Percentiles rank a stretch among this genome's conserved stretches.
These are phyloP conservation scores for Leptoclinus maculatus DNA, from an alignment of 2,797 vertebrate species.

Conservation along the genomic window DNA sequence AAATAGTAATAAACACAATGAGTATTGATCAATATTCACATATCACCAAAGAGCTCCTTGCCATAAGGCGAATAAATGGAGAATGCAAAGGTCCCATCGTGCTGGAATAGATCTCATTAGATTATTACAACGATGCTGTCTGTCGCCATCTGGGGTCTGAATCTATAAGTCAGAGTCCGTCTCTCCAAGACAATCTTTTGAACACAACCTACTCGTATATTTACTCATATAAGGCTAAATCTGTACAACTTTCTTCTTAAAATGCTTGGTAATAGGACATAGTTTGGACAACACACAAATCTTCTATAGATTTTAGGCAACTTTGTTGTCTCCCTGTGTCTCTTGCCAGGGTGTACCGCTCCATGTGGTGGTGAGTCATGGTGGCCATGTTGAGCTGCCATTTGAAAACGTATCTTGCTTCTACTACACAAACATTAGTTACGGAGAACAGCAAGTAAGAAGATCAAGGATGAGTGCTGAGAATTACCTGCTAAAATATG, in stretches of 20 bases:
- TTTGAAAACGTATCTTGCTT: neutral
- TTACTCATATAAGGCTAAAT: neutral
- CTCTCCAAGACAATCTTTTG: neutral
- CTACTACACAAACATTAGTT: neutral
- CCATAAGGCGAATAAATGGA: no score
- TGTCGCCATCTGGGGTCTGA: neutral
- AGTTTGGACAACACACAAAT: neutral
- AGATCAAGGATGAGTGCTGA: neutral
- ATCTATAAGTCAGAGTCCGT: no score
- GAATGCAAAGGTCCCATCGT: no score
- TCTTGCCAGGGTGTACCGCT: neutral
- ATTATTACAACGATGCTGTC: no score
- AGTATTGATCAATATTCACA: no score
- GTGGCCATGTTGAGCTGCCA: neutral
- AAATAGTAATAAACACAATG: no score
- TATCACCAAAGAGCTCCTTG: no score
- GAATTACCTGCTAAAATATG: neutral
- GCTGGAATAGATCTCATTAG: no score
- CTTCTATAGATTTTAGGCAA: neutral
- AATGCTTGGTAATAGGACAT: neutral
- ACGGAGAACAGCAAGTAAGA: neutral
- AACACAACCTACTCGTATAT: neutral
- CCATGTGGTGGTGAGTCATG: neutral
- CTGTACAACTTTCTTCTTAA: neutral
- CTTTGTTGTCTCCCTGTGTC: no score